phyloP scores from a whole-genome alignment of 2,797 vertebrate species.

The Tokudaia tokunoshimensis region DNA sequence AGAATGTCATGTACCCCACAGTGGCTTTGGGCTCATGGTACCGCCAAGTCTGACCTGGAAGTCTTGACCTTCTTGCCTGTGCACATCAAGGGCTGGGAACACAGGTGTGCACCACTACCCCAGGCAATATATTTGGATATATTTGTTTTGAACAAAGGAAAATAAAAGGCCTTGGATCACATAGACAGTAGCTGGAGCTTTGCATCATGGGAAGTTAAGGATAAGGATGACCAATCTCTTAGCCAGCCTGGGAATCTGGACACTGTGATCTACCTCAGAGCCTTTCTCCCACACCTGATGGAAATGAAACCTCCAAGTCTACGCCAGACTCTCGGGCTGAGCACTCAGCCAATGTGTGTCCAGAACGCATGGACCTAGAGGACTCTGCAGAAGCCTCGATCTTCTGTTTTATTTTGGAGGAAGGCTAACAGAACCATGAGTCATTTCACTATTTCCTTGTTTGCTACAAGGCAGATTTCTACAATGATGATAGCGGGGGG shows the following conservation, averaged over 20 bases:
- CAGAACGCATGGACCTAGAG: too few relatives aligned
- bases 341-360: neutral
- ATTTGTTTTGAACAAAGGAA: neutral
- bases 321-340: neutral
- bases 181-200: neutral
- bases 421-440: neutral
- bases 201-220: neutral
- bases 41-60: neutral
- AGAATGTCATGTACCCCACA: neutral
- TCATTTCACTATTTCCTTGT: conserved; percentile 46
- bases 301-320: neutral
- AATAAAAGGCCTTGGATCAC: neutral
- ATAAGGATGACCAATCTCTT: neutral
- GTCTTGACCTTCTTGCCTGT: neutral
- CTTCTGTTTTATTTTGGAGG: neutral
- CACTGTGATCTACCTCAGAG: neutral
- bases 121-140: neutral
- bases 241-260: neutral
- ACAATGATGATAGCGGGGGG: neutral
- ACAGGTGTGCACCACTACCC: neutral
- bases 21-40: neutral
- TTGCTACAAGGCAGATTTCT: conserved; percentile 41
- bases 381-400: neutral
- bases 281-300: neutral
- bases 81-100: neutral